Conservation (phyloP, 2,113 vertebrate genomes). For the Ciconia boyciana region DNA sequence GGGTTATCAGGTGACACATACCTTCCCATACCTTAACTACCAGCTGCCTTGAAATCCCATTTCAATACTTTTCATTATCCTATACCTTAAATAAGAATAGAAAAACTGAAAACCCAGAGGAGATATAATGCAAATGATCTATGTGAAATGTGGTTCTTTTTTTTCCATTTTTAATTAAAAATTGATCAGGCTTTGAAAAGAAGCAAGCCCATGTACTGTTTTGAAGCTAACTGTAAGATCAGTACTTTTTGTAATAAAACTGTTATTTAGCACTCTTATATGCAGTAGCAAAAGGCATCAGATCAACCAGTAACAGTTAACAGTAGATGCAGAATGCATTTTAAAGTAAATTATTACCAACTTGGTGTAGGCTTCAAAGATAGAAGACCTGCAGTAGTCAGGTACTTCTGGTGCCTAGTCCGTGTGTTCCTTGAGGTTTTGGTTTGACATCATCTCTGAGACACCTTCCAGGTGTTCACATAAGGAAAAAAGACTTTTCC, state of each 20-base stretch:
- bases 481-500: neutral
- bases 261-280: neutral
- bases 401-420: neutral
- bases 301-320: neutral
- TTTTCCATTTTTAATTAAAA: neutral
- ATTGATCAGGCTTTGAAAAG: neutral
- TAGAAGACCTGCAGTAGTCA: accelerated
- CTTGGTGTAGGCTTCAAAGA: neutral
- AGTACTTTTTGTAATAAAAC: neutral
- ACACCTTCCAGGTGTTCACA: neutral
- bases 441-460: neutral
- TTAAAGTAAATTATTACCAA: neutral
- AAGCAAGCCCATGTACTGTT: neutral
- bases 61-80: neutral
- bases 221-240: neutral
- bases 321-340: neutral
- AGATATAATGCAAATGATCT: neutral
- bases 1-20: neutral
- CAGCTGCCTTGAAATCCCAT: neutral
- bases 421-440: neutral
- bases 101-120: neutral
- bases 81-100: neutral
- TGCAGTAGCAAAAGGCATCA: neutral
- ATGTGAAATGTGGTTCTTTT: neutral
- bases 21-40: neutral